Base-by-base conservation (phyloP, 2,888 invertebrate species). In the Nasonia oneida region DNA sequence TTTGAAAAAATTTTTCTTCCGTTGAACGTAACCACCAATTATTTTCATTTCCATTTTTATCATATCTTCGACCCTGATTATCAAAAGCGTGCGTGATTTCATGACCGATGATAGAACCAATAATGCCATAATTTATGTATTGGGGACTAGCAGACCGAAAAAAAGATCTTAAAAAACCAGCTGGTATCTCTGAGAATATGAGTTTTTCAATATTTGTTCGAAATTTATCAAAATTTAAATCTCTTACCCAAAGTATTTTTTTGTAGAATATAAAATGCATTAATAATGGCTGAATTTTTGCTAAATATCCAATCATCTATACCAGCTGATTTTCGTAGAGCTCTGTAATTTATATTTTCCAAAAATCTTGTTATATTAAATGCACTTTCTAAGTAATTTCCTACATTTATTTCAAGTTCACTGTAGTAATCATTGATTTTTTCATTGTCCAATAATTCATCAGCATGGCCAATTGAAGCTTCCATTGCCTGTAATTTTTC, bases 1-100 rank as follows among this genome's bases (percentile, higher is more conserved):
- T 97, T 88, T 97, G 95, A 83, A 98, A 94, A 93, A 98, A 99
- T 37, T 96, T 96, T 88, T 96, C 95, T 91, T 98, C 97, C 0
- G 98, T 98, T 88, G 95, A 94, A 77, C 96, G 95, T 88, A 96
- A 96, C 98, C 98, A 99, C 98, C 99, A 99, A 91, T 98, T 97
- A 0, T 97, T 96, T 88, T 98, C 94, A 93, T 98, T 98, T 18
- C 98, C 99, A 88, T 97, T 95, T 88, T 97, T 96, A 93, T 99
- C 98, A 91, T 98, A 99, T 94, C 98, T 98, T 79, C 98, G 96
- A 81, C 98, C 98, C 95, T 95, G 93, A 91, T 97, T 97, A 91
- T 97, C 97, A 90, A 98, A 98, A 18, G 97, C 97, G 91, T 98
- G 98, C 0, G 98, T 98, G 81, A 98, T 98, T 94, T 98, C 98